Base-by-base conservation (phyloP, 2,888 invertebrate genomes). In the Melieria picta region DNA sequence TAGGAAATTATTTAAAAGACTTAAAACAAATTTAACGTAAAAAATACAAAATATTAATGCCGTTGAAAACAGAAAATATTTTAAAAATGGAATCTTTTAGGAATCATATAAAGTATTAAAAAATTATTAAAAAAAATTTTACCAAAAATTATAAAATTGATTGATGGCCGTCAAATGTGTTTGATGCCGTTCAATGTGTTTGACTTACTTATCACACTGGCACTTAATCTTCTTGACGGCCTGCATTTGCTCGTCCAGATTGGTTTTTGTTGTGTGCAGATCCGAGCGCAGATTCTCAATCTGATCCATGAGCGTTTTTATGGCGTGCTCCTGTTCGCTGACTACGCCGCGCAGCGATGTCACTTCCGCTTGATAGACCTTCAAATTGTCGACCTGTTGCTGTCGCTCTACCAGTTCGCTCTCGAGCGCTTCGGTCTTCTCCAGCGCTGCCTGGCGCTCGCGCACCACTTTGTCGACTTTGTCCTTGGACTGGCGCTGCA, bases 401-500 rank as follows among this genome's bases (percentile, higher is more conserved):
- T 79, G 77, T 5, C 85, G 82, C 7, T 84, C 81, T 61, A 82
- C 79, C 62, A 85, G 77, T 50, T 76, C 76, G 11, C 72, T 71
- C 13, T 80, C 79, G 9, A 79, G 57, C 50, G 83, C 80, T 56
- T 81, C 79, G 7, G 82, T 82, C 74, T 88, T 86, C 74, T 87
- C 85, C 9, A 88, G 63, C 48, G 90, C 90, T 86, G 90, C 89
- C 71, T 88, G 89, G 60, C 90, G 89, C 62, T 87, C 88, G 76
- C 87, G 89, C 77, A 91, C 91, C 63, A 90, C 90, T 47, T 92
- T 92, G 74, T 89, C 89, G 43, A 90, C 76, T 78, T 89, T 89
- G 76, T 89, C 89, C 77, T 94, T 90, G 71, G 93, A 92, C 7
- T 89, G 88, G 78, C 91, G 91, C 87, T 94, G 93, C 79, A 94